Conservation (phyloP, 2,797 vertebrate genomes). For the Hybognathus amarus region DNA sequence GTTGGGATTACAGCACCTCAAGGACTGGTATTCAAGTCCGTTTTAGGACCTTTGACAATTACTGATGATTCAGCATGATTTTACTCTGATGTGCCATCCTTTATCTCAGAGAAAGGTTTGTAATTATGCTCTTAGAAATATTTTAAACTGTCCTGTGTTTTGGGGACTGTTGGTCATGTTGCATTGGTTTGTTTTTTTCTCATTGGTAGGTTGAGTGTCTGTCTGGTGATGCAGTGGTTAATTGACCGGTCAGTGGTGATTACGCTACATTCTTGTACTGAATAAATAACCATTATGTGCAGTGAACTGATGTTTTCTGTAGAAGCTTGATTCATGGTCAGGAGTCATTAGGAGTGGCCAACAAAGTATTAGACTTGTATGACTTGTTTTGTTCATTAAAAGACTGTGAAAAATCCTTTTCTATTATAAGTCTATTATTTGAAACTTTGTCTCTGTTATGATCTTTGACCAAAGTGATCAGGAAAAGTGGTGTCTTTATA, state of each 20-base stretch:
- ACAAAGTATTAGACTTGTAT: neutral
- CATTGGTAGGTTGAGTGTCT: neutral
- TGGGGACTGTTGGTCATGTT: neutral
- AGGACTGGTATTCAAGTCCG: constrained; percentile 57
- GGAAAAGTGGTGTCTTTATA: neutral
- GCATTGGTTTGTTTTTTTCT: neutral
- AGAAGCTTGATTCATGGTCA: neutral
- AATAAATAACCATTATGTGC: neutral
- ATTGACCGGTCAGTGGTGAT: neutral
- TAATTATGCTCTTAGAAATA: neutral
- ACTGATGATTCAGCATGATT: constrained; percentile 41
- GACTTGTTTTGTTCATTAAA: constrained; percentile 9
- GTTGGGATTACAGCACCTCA: constrained; percentile 51
- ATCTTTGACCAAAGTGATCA: neutral
- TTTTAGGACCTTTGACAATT: constrained; percentile 74
- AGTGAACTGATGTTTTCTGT: neutral
- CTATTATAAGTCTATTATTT: neutral
- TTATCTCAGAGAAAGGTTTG: constrained; percentile 12
- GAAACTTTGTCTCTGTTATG: neutral
- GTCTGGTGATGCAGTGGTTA: neutral
- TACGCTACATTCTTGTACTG: neutral
- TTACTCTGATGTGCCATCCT: neutral
- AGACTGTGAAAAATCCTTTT: neutral
- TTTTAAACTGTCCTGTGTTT: neutral
- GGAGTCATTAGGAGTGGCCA: neutral